These are phyloP conservation scores for Calliopum simillimum DNA, from an alignment of 2,888 invertebrate genomes.

Conservation along the genomic window DNA sequence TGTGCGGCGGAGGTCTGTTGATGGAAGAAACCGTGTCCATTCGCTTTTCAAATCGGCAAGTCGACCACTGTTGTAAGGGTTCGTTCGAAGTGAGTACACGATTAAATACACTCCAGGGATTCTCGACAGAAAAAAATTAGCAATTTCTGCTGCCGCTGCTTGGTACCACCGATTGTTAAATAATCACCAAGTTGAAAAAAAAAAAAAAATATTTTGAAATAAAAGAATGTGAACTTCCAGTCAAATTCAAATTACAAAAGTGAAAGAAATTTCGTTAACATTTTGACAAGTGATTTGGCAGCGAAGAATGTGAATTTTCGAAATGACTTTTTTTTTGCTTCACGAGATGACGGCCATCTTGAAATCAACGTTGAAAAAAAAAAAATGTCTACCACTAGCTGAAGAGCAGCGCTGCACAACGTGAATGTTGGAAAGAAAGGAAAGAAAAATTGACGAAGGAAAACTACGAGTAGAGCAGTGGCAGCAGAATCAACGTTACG, in stretches of 20 bases:
- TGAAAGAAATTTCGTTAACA: slow-evolving; percentile 29
- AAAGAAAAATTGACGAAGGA: slow-evolving; percentile 35
- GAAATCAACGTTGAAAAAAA: slow-evolving; percentile 30
- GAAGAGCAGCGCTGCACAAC: slow-evolving; percentile 20
- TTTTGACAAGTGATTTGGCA: slow-evolving; percentile 29
- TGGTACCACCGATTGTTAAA: slow-evolving; percentile 52
- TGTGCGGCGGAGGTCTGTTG: slow-evolving; percentile 49
- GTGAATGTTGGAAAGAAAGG: slow-evolving; percentile 24
- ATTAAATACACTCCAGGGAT: slow-evolving; percentile 24
- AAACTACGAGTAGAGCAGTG: slow-evolving; percentile 23
- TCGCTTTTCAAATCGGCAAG: slow-evolving; percentile 57
- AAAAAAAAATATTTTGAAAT: slow-evolving; percentile 30
- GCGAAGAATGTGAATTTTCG: slow-evolving; percentile 44
- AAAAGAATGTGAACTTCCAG: slow-evolving; percentile 33
- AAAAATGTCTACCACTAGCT: slow-evolving; percentile 39
- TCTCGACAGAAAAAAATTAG: slow-evolving; percentile 21
- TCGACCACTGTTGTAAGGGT: slow-evolving; percentile 64
- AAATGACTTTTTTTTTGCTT: slow-evolving; percentile 25
- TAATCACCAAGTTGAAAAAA: slow-evolving; percentile 49
- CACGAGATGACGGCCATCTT: slow-evolving; percentile 41
- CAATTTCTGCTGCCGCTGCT: slow-evolving; percentile 39
- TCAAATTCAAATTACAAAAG: slow-evolving; percentile 20
- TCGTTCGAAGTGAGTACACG: slow-evolving; percentile 65
- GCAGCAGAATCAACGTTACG: slow-evolving; percentile 32
- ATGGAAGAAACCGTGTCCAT: slow-evolving; percentile 48